A percentile compares a stretch with the other conserved stretches of the same genome.
Conservation (phyloP, 2,113 vertebrate genomes). For the Tricholaema leucomelas region DNA sequence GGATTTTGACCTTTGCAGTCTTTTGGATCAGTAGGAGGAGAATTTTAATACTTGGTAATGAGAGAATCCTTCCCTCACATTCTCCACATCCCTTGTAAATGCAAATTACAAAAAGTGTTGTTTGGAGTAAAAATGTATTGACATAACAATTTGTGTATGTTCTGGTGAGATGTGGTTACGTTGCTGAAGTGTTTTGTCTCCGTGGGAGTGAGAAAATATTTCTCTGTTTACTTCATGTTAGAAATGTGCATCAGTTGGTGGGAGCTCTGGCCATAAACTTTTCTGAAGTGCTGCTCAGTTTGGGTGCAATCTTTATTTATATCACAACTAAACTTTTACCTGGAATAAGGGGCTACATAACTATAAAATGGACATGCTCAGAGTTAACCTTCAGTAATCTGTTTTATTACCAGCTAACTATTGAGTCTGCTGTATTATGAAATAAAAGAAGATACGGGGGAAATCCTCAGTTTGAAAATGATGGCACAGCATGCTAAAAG, state of each 20-base stretch:
- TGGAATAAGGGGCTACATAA: neutral
- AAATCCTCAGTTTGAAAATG: neutral
- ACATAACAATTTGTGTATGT: rapidly evolving
- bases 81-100: neutral
- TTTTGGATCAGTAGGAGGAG: neutral
- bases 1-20: neutral
- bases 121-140: neutral
- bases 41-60: neutral
- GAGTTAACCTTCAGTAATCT: neutral
- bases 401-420: neutral
- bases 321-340: neutral
- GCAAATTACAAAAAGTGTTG: neutral
- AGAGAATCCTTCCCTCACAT: neutral
- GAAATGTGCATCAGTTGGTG: neutral
- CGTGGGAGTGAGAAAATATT: neutral
- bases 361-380: neutral
- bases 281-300: neutral
- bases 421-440: neutral
- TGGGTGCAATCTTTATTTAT: neutral
- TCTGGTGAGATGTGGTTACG: neutral
- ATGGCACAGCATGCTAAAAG: neutral
- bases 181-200: neutral
- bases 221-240: neutral
- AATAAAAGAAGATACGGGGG: neutral
- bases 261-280: neutral